Conservation (phyloP, 2,888 invertebrate genomes). For the Apodemia arnacis region DNA sequence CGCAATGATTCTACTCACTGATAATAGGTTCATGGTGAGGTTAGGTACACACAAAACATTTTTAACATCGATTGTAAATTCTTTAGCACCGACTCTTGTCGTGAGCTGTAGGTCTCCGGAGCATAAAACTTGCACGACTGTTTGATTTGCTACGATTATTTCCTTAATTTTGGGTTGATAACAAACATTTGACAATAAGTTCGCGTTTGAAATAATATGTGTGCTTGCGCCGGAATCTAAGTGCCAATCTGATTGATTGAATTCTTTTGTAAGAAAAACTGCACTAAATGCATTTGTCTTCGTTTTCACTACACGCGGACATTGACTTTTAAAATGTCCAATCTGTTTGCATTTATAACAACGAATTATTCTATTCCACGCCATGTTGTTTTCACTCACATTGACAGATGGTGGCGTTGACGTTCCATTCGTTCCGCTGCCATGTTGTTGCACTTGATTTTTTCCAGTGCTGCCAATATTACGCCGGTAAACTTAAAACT, state of each 20-base stretch:
- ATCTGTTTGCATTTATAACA: background rate
- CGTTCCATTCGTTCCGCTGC: background rate
- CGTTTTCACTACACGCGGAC: background rate
- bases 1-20: conserved; percentile 67
- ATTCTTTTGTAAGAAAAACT: background rate
- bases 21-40: conserved; percentile 67
- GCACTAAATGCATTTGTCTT: background rate
- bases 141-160: conserved; percentile 29
- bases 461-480: too few species aligned
- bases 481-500: too few species aligned
- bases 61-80: conserved; percentile 33
- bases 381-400: background rate
- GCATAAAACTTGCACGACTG: conserved; percentile 29
- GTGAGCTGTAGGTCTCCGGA: conserved; percentile 25
- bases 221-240: background rate
- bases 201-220: conserved; percentile 38
- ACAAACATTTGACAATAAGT: conserved; percentile 62
- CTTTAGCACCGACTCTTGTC: background rate
- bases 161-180: background rate
- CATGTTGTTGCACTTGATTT: too few species aligned
- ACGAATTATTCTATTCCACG: background rate
- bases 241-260: background rate
- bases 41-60: conserved; percentile 77
- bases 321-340: background rate
- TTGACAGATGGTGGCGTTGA: background rate